A percentile compares a stretch with the other conserved stretches of the same genome.
These are phyloP conservation scores for Agelaius phoeniceus DNA, from an alignment of 2,113 vertebrate genomes.

Conservation along the genomic window DNA sequence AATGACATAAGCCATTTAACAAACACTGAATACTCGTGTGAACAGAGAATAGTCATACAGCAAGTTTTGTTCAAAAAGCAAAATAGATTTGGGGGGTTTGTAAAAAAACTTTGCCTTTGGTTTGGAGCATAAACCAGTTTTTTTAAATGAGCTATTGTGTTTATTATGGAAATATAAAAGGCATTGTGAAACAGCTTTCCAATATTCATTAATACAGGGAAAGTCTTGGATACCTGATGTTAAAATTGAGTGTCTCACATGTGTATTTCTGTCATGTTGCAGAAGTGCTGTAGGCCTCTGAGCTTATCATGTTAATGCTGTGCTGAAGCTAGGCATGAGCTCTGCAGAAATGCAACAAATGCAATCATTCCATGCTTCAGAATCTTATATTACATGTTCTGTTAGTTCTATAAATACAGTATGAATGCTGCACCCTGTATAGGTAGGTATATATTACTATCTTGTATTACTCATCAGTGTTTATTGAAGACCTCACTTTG, in stretches of 20 bases:
- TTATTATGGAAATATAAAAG: neutral
- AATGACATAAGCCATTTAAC: neutral
- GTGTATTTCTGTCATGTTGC: neutral
- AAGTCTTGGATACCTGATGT: neutral
- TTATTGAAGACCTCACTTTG: neutral
- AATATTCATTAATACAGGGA: neutral
- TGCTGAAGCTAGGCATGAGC: neutral
- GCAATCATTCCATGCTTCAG: neutral
- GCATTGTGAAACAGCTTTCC: neutral
- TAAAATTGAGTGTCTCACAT: neutral
- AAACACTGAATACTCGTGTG: neutral
- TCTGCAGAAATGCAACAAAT: neutral
- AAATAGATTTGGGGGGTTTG: neutral
- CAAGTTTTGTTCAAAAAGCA: neutral
- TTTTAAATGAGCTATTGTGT: neutral
- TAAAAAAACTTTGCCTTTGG: neutral
- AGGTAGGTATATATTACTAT: neutral
- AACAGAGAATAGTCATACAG: neutral
- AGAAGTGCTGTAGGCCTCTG: neutral
- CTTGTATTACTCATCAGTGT: neutral
- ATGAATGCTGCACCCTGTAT: neutral
- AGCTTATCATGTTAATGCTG: neutral
- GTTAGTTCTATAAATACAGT: neutral
- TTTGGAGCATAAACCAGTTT: neutral
- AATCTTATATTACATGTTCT: neutral